phyloP scores from a whole-genome alignment of 2,797 vertebrate genomes.

The Gymnocypris eckloni region DNA sequence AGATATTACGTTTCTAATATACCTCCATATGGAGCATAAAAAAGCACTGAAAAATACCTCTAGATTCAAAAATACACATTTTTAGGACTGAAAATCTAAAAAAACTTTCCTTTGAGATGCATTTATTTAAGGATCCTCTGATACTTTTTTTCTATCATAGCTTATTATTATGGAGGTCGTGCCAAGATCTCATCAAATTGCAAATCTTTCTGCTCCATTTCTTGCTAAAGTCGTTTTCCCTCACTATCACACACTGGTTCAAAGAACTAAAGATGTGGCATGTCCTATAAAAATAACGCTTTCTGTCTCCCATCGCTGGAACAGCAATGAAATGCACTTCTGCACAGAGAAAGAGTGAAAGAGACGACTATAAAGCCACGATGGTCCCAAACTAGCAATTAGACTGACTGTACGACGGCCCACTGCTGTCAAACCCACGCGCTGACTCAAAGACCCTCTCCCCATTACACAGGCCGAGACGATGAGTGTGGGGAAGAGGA shows the following conservation, averaged over 20 bases:
- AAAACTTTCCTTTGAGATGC: background rate
- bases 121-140: constrained; percentile 12
- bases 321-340: constrained; percentile 15
- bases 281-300: constrained; percentile 27
- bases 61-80: constrained; percentile 4
- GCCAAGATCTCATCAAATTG: constrained; percentile 14
- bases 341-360: constrained; percentile 25
- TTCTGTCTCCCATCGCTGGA: background rate
- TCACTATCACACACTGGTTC: constrained; percentile 16
- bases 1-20: constrained; percentile 6
- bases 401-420: constrained; percentile 19
- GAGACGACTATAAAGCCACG: constrained; percentile 11
- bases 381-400: constrained; percentile 46
- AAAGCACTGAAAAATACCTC: background rate
- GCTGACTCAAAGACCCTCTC: constrained; percentile 21
- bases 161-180: constrained; percentile 15
- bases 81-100: constrained; percentile 11
- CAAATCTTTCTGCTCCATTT: constrained; percentile 23
- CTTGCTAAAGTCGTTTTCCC: background rate
- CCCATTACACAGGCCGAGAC: background rate
- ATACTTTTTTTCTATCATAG: background rate
- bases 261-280: constrained; percentile 37
- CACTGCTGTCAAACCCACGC: constrained; percentile 34
- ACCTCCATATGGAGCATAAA: background rate
- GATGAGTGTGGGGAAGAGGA: background rate